phyloP scores from a whole-genome alignment of 2,888 invertebrate genomes.

The Lithophane ornitopus region DNA sequence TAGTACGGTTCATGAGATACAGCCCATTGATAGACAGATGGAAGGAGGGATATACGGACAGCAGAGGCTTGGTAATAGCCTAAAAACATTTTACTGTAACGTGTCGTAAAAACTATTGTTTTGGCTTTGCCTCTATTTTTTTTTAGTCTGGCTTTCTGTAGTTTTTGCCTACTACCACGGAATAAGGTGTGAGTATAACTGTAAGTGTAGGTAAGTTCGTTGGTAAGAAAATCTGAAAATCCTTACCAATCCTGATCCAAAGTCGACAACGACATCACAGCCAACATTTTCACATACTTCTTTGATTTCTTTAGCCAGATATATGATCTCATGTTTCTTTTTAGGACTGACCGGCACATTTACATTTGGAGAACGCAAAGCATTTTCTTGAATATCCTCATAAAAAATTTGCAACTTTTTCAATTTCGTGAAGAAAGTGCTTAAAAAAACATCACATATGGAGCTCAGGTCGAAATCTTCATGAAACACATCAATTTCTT shows the following conservation, averaged over 20 bases:
- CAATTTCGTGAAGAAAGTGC: conserved; percentile 72
- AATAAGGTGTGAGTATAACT: background rate
- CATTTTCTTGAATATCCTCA: conserved; percentile 65
- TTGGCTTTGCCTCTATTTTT: background rate
- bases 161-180: background rate
- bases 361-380: conserved; percentile 70
- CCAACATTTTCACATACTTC: conserved; percentile 84
- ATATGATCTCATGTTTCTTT: conserved; percentile 93
- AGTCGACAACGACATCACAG: conserved; percentile 92
- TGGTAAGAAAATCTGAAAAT: background rate
- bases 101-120: background rate
- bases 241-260: conserved; percentile 94
- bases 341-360: conserved; percentile 89
- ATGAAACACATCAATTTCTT: conserved; percentile 70
- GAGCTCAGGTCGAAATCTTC: conserved; percentile 66
- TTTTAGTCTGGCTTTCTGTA: background rate
- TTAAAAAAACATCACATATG: conserved; percentile 70
- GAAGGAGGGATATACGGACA: no score
- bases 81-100: no score
- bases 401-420: conserved; percentile 70
- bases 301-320: conserved; percentile 90
- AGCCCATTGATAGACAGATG: no score
- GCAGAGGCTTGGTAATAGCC: no score
- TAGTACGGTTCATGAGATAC: no score
- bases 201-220: background rate